A percentile compares a stretch with the other conserved stretches of the same genome.
These are phyloP conservation scores for Octonoba sinensis DNA, from an alignment of 2,888 invertebrate genomes.

Conservation along the genomic window DNA sequence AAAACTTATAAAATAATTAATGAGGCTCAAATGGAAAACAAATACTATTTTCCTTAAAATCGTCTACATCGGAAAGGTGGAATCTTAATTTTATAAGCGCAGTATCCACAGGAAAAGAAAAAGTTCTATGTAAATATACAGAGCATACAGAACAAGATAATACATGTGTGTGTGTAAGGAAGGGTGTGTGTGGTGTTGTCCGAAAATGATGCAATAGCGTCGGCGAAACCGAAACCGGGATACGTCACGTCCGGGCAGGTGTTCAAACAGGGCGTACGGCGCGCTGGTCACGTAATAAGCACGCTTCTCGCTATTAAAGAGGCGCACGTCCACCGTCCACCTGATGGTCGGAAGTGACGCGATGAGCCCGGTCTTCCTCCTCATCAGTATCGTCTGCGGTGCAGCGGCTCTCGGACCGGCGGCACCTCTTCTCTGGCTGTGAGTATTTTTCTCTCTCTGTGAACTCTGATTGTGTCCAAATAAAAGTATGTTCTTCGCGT, in stretches of 20 bases:
- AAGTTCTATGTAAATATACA: no score
- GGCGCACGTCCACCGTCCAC: neutral
- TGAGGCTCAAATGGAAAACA: no score
- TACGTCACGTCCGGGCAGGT: slow-evolving; percentile 31
- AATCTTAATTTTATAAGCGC: no score
- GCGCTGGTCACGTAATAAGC: slow-evolving; percentile 51
- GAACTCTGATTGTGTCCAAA: neutral
- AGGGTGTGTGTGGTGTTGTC: no score
- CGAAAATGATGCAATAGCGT: neutral
- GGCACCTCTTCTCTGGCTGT: slow-evolving; percentile 45
- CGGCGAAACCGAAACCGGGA: slow-evolving; percentile 21
- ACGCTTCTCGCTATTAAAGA: slow-evolving; percentile 25
- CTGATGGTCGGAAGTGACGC: slow-evolving; percentile 45
- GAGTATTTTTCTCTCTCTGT: slow-evolving; percentile 26
- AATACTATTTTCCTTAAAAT: no score
- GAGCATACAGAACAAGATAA: no score
- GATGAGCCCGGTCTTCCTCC: slow-evolving; percentile 5
- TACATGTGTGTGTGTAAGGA: no score
- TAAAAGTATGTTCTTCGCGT: no score
- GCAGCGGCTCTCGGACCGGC: slow-evolving; percentile 3
- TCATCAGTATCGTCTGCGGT: slow-evolving; percentile 2
- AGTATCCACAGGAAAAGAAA: no score
- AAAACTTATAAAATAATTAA: no score
- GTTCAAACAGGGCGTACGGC: slow-evolving; percentile 55
- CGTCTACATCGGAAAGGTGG: no score